Conservation (phyloP, 2,113 vertebrate species). For the Chlamydotis undulata region DNA sequence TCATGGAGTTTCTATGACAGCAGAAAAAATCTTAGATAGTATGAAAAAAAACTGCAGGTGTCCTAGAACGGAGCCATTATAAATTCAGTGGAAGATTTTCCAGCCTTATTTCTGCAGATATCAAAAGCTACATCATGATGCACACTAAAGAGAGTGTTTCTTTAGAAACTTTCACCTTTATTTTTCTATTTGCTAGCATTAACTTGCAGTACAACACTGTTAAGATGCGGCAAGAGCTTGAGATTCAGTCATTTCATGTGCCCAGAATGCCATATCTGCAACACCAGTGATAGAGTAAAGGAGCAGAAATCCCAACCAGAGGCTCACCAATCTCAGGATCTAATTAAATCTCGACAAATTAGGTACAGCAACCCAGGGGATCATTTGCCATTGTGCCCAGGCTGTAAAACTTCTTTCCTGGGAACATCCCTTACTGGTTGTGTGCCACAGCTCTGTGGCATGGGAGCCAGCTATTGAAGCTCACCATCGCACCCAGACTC, state of each 20-base stretch:
- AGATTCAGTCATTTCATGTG: neutral
- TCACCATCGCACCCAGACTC: neutral
- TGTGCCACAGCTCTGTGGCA: neutral
- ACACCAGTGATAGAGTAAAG: neutral
- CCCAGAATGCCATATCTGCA: neutral
- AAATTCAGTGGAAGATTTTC: neutral
- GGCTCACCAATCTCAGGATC: neutral
- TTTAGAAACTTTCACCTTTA: neutral
- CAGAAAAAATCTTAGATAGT: neutral
- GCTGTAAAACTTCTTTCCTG: neutral
- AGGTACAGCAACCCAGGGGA: neutral
- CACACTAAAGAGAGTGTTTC: neutral
- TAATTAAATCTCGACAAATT: slow-evolving; percentile 34
- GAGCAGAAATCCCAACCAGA: neutral
- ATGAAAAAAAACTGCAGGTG: neutral
- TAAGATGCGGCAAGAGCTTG: neutral
- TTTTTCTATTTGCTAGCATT: neutral
- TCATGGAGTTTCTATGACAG: neutral
- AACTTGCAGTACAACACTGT: neutral
- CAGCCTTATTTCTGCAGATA: neutral
- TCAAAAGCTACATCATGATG: neutral
- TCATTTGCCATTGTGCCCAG: neutral
- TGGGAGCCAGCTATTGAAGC: neutral
- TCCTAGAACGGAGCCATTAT: neutral
- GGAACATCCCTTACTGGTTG: neutral